Conservation (phyloP, 2,888 invertebrate species). For the Archaeoteleia sp. region DNA sequence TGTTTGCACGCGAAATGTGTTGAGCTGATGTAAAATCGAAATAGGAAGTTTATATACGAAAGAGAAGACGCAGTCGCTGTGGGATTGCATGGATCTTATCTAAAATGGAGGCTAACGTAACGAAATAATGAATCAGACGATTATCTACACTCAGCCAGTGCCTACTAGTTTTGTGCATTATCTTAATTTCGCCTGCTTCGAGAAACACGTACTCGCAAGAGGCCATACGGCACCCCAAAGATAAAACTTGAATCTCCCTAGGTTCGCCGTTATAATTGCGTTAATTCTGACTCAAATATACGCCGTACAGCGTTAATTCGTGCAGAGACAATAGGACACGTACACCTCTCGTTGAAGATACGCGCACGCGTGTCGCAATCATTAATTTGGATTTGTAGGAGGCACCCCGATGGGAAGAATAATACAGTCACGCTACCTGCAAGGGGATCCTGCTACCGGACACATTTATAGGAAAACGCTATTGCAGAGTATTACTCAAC, state of each 20-base stretch:
- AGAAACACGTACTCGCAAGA: conserved; percentile 13
- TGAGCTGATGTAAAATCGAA: no score
- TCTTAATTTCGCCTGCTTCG: conserved; percentile 58
- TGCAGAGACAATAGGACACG: conserved; percentile 25
- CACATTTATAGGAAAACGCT: no score
- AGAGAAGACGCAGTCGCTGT: background rate
- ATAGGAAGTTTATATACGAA: background rate
- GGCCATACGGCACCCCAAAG: conserved; percentile 3
- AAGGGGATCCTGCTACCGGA: no score
- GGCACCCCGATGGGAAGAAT: background rate
- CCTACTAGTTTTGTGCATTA: conserved; percentile 62
- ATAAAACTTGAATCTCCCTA: conserved; percentile 19
- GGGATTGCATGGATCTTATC: conserved; percentile 61
- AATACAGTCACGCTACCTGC: no score
- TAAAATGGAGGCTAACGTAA: conserved; percentile 56
- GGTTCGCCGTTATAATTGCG: conserved; percentile 17
- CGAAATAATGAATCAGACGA: conserved; percentile 68
- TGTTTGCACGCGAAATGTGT: no score
- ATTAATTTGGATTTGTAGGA: conserved; percentile 16
- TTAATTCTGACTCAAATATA: conserved; percentile 22
- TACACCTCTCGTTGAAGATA: conserved; percentile 22
- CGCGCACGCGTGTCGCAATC: conserved; percentile 16
- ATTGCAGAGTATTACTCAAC: no score
- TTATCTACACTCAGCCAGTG: conserved; percentile 60
- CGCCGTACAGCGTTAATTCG: conserved; percentile 17